Base-by-base conservation (phyloP, 2,797 vertebrate species). In the Bufotes viridis region DNA sequence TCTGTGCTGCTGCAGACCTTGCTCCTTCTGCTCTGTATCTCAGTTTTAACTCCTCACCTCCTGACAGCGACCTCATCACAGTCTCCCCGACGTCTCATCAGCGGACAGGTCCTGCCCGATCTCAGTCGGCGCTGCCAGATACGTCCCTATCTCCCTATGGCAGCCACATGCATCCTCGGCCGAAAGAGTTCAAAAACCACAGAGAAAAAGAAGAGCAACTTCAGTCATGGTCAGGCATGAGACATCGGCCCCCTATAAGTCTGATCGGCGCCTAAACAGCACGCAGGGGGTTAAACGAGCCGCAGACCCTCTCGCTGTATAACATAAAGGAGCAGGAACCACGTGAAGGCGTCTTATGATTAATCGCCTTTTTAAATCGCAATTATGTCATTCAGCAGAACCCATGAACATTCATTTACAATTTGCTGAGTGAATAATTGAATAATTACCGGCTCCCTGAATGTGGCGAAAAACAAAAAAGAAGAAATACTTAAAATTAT, bases 361-460 rank as follows among this genome's bases (percentile, higher is more conserved):
- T 95, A 95, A 95, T 94, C 93, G 91, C 91, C 93, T 94, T 95
- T 94, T 94, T 88, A 95, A 95, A 95, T 95, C 93, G 92, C 92
- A 94, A 94, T 95, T 95, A 94, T 95, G 92, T 95, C 94, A 95
- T 93, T 95, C 93, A 92, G 86, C 91, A 93, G 93, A 94, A 93
- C 88, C 92, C 0, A 24, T 92, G 93, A 94, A 94, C 94, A 93
- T 95, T 95, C 94, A 94, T 95, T 95, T 92, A 85, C 3, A 18
- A 93, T 95, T 93, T 93, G 88, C 93, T 94, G 92, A 94, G 92
- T 93, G 94, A 92, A 92, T 93, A 93, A 93, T 92, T 91, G 93
- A 93, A 92, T 0, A 13, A 92, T 92, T 90, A 90, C 74, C 81
- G 51, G 61, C 72, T 83, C 84, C 53, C 42, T 51, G 79, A 82